These are phyloP conservation scores for Microchrysa polita DNA, from an alignment of 2,888 invertebrate genomes.

Conservation along the genomic window DNA sequence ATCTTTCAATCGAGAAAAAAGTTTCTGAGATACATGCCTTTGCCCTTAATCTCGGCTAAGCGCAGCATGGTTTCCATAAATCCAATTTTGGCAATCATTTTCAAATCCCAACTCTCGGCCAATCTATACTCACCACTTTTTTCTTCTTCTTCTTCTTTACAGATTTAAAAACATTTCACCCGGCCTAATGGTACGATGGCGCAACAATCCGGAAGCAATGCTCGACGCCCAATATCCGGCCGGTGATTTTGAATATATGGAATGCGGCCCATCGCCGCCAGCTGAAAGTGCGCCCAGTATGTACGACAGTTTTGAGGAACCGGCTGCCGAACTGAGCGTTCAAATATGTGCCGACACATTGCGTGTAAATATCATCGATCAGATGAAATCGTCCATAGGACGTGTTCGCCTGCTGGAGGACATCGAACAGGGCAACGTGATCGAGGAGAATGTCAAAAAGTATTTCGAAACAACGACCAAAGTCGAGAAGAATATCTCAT, in stretches of 20 bases:
- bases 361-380: slow-evolving; percentile 77
- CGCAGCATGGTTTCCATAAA: too few species aligned
- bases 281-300: slow-evolving; percentile 83
- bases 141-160: slow-evolving; percentile 47
- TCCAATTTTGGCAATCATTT: too few species aligned
- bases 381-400: slow-evolving; percentile 76
- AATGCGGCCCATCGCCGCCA: slow-evolving; percentile 81
- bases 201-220: slow-evolving; percentile 67
- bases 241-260: slow-evolving; percentile 78
- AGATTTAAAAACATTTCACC: slow-evolving; percentile 66
- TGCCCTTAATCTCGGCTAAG: too few species aligned
- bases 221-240: slow-evolving; percentile 76
- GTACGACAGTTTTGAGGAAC: slow-evolving; percentile 83
- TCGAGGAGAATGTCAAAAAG: slow-evolving; percentile 67
- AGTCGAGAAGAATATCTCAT: slow-evolving; percentile 75
- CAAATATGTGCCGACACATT: slow-evolving; percentile 80
- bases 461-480: slow-evolving; percentile 70
- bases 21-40: too few species aligned
- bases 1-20: too few species aligned
- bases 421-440: slow-evolving; percentile 74
- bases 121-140: not conserved
- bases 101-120: too few species aligned
- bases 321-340: slow-evolving; percentile 74
- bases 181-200: slow-evolving; percentile 68
- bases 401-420: slow-evolving; percentile 76